Evolutionary conservation across 2,888 invertebrate genomes (phyloP), one percentile per base, ranked within the genome.

Genomic region (Callinectes sapidus): DNA sequence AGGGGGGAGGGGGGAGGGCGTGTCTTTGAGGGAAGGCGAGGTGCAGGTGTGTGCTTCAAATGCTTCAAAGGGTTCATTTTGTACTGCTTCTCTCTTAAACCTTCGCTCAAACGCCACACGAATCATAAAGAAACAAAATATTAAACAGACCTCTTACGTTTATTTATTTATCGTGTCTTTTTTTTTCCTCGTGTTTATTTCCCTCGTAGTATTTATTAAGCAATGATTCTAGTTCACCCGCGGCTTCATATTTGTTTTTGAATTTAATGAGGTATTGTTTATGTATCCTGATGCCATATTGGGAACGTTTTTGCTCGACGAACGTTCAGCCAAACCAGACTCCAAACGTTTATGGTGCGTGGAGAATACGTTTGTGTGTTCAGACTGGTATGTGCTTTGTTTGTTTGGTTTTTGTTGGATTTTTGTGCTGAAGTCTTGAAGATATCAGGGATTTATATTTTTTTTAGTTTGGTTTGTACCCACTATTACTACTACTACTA

Each of bases 1-100:
- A 6, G 71, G 71, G 5, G 28, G 28, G 28, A 10, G 28, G 28
- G 10, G 28, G 23, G 28, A 28, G 71, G 81, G 35, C 32, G 81
- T 81, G 81, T 81, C 35, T 81, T 81, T 81, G 32, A 77, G 71
- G 71, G 28, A 77, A 77, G 71, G 81, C 2, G 81, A 81, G 81
- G 81, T 81, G 32, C 35, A 35, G 71, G 71, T 28, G 71, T 28
- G 23, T 48, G 48, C 48, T 48, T 48, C 48, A 48, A 48, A n/a
- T 61, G 28, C 71, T 77, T 77, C 71, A 77, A 77, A 77, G 71
- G 71, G 71, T 77, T 28, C 28, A 77, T 28, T 28, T 77, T 10
- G 81, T 32, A n/a, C 13, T 81, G 81, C 35, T 35, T 35, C 14
- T 14, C 28, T 71, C 13, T 28, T 71, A 13, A 6, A 28, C 3